Base-by-base conservation (phyloP, 2,888 invertebrate genomes). In the Agrotis puta region DNA sequence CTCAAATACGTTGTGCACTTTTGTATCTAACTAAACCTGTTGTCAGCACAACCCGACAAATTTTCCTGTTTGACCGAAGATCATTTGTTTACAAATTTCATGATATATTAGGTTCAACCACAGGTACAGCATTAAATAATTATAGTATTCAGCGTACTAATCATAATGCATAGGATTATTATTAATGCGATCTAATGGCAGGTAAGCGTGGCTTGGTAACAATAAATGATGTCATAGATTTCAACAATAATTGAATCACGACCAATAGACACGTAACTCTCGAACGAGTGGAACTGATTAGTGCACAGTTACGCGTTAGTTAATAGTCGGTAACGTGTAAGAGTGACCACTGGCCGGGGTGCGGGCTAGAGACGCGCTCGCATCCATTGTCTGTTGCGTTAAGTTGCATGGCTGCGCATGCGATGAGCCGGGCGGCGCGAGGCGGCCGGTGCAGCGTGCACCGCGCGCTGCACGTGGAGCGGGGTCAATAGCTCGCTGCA, bases 401-500 rank as follows among this genome's bases (percentile, higher is more conserved):
- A 85, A 81, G 79, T 65, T 69, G 76, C 73, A 56, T 22, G 70
- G 74, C 64, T 81, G 83, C 63, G 77, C 75, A 66, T 64, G 69
- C 74, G 77, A 72, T 58, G 69, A 54, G 62, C 58, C 65, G 70
- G 65, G 79, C 64, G 59, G 59, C 48, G 70, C 68, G 81, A 78
- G 76, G 80, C 70, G 75, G 80, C 77, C 83, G 85, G 81, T 82
- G 85, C 81, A 81, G 70, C 77, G 82, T 76, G 86, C 81, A 87
- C 86, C 85, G 73, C 79, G 79, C 82, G 80, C 75, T 87, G 88
- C 93, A 92, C 92, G 92, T 92, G 93, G 85, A 89, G 88, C 88
- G 90, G 89, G 93, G 92, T 94, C 94, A 93, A 92, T 92, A 93
- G 88, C 94, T 92, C 88, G 83, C 82, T 89, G 87, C 90, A 88